These are phyloP conservation scores for Sphaeramia orbicularis DNA, from an alignment of 2,797 vertebrate species.

Conservation along the genomic window DNA sequence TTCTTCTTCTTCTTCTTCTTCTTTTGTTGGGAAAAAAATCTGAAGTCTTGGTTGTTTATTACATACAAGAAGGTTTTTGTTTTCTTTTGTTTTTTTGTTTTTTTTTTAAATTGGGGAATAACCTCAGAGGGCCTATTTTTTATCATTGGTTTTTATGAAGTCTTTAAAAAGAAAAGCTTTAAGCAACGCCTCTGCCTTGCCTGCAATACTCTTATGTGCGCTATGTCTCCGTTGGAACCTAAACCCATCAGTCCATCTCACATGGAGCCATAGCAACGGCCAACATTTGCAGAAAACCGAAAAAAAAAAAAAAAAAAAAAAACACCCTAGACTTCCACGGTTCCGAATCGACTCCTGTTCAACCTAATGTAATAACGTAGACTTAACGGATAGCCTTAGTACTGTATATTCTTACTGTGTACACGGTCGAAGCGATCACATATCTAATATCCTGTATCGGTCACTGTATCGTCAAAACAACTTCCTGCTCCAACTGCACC, in stretches of 20 bases:
- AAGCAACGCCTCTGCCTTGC: constrained; percentile 99
- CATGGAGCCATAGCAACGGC: constrained; percentile 71
- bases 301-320: constrained; percentile 30
- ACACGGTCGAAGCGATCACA: constrained; percentile 71
- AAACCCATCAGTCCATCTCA: constrained; percentile 73
- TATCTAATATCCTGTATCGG: constrained; percentile 71
- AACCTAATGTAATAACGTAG: constrained; percentile 62
- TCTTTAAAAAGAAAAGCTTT: constrained; percentile 99
- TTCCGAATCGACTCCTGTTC: constrained; percentile 62
- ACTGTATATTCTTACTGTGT: constrained; percentile 77
- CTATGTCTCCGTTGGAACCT: constrained; percentile 84
- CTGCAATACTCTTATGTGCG: constrained; percentile 93
- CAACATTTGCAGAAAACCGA: constrained; percentile 66
- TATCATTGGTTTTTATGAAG: constrained; percentile 95
- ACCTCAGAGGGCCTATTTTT: constrained; percentile 96
- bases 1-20: constrained; percentile 69
- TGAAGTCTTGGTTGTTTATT: constrained; percentile 88
- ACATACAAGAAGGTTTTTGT: constrained; percentile 83
- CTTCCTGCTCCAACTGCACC: constrained; percentile 33
- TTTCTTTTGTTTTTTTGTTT: constrained; percentile 44
- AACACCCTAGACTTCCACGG: constrained; percentile 53
- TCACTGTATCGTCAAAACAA: constrained; percentile 52
- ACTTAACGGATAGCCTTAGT: constrained; percentile 81
- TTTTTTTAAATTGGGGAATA: constrained; percentile 84
- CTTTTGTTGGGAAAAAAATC: constrained; percentile 56